Evolutionary conservation across 2,888 invertebrate species (phyloP), one percentile per base, ranked within the genome.

Genomic region (Cyaniris semiargus): DNA sequence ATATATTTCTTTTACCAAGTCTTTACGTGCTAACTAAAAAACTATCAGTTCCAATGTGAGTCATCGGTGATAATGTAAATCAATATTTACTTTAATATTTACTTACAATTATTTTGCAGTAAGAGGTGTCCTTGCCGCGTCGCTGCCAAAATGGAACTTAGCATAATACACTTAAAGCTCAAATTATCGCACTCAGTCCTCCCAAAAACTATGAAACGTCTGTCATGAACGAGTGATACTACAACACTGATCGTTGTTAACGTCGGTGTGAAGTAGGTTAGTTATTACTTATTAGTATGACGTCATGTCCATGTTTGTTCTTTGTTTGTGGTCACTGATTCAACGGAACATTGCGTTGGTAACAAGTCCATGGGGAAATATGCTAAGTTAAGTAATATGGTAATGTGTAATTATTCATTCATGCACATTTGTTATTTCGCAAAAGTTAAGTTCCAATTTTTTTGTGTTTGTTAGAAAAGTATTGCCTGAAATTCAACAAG

Each of bases 111-210:
- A 71, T n/a, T 48, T 31, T 53, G 21, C 71, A 31, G 2, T 60
- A 74, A 27, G 6, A 74, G 48, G 48, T 74, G 53, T 15, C 27
- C 48, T 15, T 27, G 48, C 15, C 48, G 74, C 15, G 74, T 74
- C 7, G 53, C 15, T 27, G 27, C 74, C 48, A 74, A 74, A 53
- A 74, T 53, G 8, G 53, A 21, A 48, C 74, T 48, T 74, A 74
- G 48, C 53, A 74, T 74, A 48, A 34, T 71, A 48, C 5, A 74
- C 48, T 23, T 53, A 74, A 74, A 53, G 75, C 18, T 56, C 76
- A 77, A 78, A 75, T 77, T 81, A 74, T 76, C 58, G 31, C 83
- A 8, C 44, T 21, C 21, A 7, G 21, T 23, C 44, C 44, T 21
- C 72, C 15, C 23, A 71, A n/a, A 38, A 71, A n/a, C 38, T 38